Evolutionary conservation across 2,113 vertebrate species (phyloP).

Genomic region (Notechis scutatus): DNA sequence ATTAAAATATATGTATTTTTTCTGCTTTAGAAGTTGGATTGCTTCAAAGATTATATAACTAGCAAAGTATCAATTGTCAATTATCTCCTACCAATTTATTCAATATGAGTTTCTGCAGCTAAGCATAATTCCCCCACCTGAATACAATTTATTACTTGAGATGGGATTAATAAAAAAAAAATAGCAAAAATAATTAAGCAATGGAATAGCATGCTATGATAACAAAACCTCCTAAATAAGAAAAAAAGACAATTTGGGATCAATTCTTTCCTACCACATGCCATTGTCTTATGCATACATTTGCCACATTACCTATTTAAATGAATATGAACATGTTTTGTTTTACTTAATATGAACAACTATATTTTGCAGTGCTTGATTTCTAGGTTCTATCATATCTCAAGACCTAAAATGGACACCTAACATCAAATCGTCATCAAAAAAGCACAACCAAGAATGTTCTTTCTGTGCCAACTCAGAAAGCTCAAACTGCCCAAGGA

Average conservation of each 20-base stretch:
- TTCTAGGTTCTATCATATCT: too few species aligned
- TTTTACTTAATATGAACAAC: not conserved
- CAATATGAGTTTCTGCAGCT: slow-evolving; percentile 1
- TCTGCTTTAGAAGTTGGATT: slow-evolving; percentile 61
- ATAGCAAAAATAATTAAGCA: not conserved
- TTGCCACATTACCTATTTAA: not conserved
- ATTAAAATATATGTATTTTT: slow-evolving; percentile 72
- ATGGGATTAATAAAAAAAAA: not conserved
- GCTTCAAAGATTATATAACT: slow-evolving; percentile 56
- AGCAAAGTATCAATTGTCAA: slow-evolving; percentile 51
- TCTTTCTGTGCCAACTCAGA: too few species aligned
- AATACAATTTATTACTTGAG: not conserved
- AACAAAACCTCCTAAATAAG: not conserved
- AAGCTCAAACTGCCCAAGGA: too few species aligned
- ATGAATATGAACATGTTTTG: not conserved
- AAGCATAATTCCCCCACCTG: slow-evolving; percentile 1
- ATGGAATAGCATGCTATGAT: not conserved
- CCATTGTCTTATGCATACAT: not conserved
- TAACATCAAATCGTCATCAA: too few species aligned
- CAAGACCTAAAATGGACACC: too few species aligned
- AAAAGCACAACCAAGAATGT: too few species aligned
- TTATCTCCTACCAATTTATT: not conserved
- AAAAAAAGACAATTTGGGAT: not conserved
- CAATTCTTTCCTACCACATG: not conserved
- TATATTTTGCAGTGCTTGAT: not conserved